Percentiles rank a stretch among this genome's conserved stretches.
These are phyloP conservation scores for Pomacea maculata DNA, from an alignment of 1,140 invertebrate genomes.

Conservation along the genomic window DNA sequence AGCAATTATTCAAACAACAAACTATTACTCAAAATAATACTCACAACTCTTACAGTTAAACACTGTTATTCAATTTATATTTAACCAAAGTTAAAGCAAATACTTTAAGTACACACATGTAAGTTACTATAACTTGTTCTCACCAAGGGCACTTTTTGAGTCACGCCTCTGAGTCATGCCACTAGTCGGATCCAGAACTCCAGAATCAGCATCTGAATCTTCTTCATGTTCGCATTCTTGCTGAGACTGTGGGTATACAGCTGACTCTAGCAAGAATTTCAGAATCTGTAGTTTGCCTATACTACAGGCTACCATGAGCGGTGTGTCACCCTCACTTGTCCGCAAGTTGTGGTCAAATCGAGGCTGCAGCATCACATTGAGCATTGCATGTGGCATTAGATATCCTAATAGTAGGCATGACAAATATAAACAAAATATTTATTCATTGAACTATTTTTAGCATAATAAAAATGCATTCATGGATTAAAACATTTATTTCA, in stretches of 20 bases:
- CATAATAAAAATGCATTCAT: neutral
- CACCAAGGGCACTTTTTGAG: conserved; percentile 12
- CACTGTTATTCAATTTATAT: neutral
- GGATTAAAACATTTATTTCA: neutral
- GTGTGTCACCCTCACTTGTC: conserved; percentile 52
- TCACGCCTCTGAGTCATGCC: neutral
- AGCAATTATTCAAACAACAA: neutral
- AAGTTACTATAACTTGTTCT: neutral
- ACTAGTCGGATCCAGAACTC: conserved; percentile 33
- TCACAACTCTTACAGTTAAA: neutral
- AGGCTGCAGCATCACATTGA: conserved; percentile 39
- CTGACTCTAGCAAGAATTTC: conserved; percentile 52
- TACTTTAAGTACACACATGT: conserved; percentile 2
- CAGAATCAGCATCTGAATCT: conserved; percentile 43
- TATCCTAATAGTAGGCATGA: neutral
- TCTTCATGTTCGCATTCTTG: conserved; percentile 24
- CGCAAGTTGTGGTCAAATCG: conserved; percentile 60
- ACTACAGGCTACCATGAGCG: conserved; percentile 55
- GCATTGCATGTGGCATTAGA: neutral
- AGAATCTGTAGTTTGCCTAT: conserved; percentile 38
- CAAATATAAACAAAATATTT: neutral
- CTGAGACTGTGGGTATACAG: conserved; percentile 48
- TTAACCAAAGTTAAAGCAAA: neutral
- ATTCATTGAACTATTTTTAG: neutral
- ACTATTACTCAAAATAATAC: neutral